These are phyloP conservation scores for Drosophila rellima DNA, from an alignment of 2,888 invertebrate genomes.

Conservation along the genomic window DNA sequence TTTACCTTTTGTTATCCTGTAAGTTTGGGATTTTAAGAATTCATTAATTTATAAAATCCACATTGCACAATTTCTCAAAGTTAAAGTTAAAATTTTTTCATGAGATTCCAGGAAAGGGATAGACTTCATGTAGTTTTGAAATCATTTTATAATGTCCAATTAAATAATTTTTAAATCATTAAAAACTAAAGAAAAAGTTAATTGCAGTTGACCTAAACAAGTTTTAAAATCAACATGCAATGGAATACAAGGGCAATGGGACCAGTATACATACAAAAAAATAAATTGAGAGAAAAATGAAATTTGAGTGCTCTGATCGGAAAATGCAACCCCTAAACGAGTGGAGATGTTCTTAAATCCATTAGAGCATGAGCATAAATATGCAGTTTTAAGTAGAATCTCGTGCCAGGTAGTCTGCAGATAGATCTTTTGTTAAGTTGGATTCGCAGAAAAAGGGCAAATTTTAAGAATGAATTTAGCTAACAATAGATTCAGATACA, in stretches of 20 bases:
- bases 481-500: neutral
- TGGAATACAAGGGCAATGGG: conserved; percentile 35
- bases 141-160: too few species aligned
- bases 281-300: neutral
- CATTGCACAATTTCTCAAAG: too few species aligned
- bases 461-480: conserved; percentile 10
- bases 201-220: conserved; percentile 33
- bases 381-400: conserved; percentile 33
- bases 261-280: conserved; percentile 25
- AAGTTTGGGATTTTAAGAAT: too few species aligned
- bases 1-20: too few species aligned
- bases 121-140: too few species aligned
- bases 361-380: conserved; percentile 37
- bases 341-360: conserved; percentile 33
- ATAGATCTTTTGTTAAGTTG: conserved; percentile 19
- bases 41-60: too few species aligned
- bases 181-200: neutral
- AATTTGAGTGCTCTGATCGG: conserved; percentile 56
- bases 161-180: too few species aligned
- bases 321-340: conserved; percentile 49
- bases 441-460: conserved; percentile 35
- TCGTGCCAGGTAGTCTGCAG: conserved; percentile 34
- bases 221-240: conserved; percentile 37
- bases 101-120: too few species aligned
- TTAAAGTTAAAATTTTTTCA: too few species aligned